Percentiles rank a stretch among this genome's conserved stretches.
These are phyloP conservation scores for Tipula vernalis DNA, from an alignment of 2,888 invertebrate species.

Conservation along the genomic window DNA sequence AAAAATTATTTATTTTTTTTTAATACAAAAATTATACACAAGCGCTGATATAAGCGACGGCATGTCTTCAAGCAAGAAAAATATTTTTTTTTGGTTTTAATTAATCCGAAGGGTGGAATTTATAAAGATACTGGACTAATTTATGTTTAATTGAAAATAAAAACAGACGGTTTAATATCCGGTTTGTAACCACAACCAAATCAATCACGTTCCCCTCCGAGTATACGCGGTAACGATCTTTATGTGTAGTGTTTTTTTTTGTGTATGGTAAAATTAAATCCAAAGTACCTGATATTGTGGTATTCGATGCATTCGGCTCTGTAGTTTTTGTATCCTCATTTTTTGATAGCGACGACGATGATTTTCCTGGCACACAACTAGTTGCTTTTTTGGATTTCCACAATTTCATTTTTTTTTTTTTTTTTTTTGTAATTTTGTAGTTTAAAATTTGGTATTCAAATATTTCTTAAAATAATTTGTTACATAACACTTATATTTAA, in stretches of 20 bases:
- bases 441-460: neutral
- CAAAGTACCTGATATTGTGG: conserved; percentile 6
- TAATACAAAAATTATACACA: neutral
- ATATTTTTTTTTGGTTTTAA: neutral
- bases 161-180: conserved; percentile 11
- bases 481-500: neutral
- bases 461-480: neutral
- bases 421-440: neutral
- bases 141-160: neutral
- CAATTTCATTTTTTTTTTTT: conserved; percentile 29
- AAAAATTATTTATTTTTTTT: neutral
- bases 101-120: neutral
- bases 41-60: neutral
- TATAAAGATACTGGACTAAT: neutral
- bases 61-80: neutral
- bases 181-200: conserved; percentile 14
- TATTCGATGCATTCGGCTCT: neutral
- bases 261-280: neutral
- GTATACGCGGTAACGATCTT: neutral
- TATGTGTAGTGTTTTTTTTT: neutral
- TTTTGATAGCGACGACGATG: neutral
- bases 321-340: conserved; percentile 8
- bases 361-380: conserved; percentile 34
- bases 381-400: conserved; percentile 36
- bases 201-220: neutral